Conservation (phyloP, 1,140 invertebrate species). For the Homalodisca vitripennis region DNA sequence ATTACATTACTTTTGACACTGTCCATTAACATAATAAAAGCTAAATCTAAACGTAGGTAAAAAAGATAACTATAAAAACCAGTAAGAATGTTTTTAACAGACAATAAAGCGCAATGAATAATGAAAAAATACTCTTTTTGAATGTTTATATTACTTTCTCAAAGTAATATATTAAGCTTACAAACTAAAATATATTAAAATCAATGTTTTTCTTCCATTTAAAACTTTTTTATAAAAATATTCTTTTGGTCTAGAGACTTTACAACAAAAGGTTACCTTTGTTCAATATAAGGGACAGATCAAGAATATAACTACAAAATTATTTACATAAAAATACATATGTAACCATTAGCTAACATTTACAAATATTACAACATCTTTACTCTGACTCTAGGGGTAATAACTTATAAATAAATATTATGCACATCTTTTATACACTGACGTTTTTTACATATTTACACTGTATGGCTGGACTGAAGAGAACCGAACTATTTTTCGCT, state of each 20-base stretch:
- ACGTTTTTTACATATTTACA: constrained; percentile 15
- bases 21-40: neutral
- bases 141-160: constrained; percentile 10
- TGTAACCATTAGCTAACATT: neutral
- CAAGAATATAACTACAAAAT: constrained; percentile 18
- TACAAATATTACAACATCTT: constrained; percentile 22
- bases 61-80: constrained; percentile 16
- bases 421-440: constrained; percentile 1
- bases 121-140: constrained; percentile 12
- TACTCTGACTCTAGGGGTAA: neutral
- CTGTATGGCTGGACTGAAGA: constrained; percentile 5
- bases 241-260: constrained; percentile 21
- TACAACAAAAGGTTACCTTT: constrained; percentile 21
- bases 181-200: constrained; percentile 25
- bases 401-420: constrained; percentile 15
- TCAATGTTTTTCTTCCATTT: constrained; percentile 3
- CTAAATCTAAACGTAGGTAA: constrained; percentile 12
- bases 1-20: constrained; percentile 4
- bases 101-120: constrained; percentile 1
- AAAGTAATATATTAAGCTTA: constrained; percentile 17
- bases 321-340: constrained; percentile 8
- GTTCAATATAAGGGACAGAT: constrained; percentile 13
- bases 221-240: constrained; percentile 20
- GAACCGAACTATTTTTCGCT: constrained; percentile 16
- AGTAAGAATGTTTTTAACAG: constrained; percentile 2